Evolutionary conservation across 2,888 invertebrate species (phyloP), one percentile per base, ranked within the genome.

Genomic region (Mimas tiliae): DNA sequence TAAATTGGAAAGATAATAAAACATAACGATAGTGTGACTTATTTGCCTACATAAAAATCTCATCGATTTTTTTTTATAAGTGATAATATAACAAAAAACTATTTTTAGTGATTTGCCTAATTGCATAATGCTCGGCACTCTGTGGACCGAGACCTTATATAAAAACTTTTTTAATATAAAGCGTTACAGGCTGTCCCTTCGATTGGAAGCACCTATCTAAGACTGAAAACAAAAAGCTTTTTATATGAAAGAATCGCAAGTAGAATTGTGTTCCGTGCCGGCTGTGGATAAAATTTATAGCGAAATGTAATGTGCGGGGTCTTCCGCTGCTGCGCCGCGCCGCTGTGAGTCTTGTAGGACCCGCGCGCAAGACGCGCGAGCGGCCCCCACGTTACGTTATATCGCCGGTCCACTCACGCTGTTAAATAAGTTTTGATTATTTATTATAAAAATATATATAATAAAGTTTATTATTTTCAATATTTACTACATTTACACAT

Each of bases 111-210:
- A 78, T 77, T 77, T 73, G 73, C 78, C 81, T 87, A 84, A 86
- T 87, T 87, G 84, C 82, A 83, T 80, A 85, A 83, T 84, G 78
- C 72, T 83, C 76, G 77, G 75, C 78, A 78, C 74, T 80, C 81
- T 79, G 76, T 74, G 74, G 74, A 74, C 77, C 73, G 72, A 79
- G 79, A 84, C 76, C 81, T 86, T 86, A 87, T 82, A 82, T 82
- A 84, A 85, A 91, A 92, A 92, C 88, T 91, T 93, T 92, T 92
- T 92, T 91, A 92, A 93, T 93, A 91, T 90, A 87, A 84, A 85
- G 82, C 83, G 84, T 88, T 85, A 85, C 84, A 82, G 83, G 73
- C 83, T 84, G 88, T 87, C 86, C 86, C 80, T 87, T 81, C 85
- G 84, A 89, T 87, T 84, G 84, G 83, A 88, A 86, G 84, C 85